Conservation (phyloP, 1,140 invertebrate genomes). For the Eubasilissa regina region DNA sequence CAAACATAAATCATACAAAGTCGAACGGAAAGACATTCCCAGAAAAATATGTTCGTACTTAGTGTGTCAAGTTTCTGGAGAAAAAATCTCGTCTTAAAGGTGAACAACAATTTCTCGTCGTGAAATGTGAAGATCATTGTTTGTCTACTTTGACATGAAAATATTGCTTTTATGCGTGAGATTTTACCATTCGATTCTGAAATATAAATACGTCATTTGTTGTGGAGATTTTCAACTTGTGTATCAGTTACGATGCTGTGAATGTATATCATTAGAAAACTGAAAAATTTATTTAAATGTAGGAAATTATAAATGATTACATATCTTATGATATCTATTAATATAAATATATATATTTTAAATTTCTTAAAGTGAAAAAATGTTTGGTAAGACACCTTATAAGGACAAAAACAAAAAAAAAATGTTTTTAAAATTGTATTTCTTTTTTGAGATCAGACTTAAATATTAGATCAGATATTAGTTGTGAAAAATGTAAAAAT, state of each 20-base stretch:
- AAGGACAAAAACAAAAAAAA: too few species aligned
- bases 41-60: constrained; percentile 39
- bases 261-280: too few species aligned
- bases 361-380: too few species aligned
- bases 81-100: constrained; percentile 8
- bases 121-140: constrained; percentile 25
- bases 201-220: neutral
- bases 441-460: too few species aligned
- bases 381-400: too few species aligned
- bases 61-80: constrained; percentile 13
- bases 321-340: too few species aligned
- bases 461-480: too few species aligned
- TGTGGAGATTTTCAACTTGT: neutral
- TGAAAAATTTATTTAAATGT: too few species aligned
- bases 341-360: too few species aligned
- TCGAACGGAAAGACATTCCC: constrained; percentile 10
- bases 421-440: too few species aligned
- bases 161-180: constrained; percentile 30
- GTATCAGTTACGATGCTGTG: neutral
- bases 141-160: constrained; percentile 19
- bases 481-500: too few species aligned
- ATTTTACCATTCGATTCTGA: constrained; percentile 23
- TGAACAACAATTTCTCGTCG: constrained; percentile 31
- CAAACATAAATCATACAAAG: constrained; percentile 26
- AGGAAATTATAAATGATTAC: too few species aligned